Conservation (phyloP, 2,888 invertebrate genomes). For the Agrotis puta region DNA sequence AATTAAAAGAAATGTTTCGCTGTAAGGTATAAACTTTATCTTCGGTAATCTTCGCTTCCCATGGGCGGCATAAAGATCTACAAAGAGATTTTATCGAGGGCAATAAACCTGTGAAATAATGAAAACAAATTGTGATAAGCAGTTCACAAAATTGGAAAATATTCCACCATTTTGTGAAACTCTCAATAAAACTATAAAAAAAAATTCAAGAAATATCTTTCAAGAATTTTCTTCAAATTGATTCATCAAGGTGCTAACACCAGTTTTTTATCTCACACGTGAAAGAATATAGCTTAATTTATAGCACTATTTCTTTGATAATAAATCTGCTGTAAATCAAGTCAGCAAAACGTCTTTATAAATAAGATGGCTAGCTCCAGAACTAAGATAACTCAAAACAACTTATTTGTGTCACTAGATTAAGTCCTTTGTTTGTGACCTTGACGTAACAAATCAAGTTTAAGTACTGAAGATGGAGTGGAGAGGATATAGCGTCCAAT, state of each 20-base stretch:
- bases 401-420: conserved; percentile 55
- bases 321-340: conserved; percentile 14
- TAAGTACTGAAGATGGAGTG: conserved; percentile 24
- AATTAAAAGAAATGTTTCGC: conserved; percentile 45
- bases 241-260: neutral
- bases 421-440: conserved; percentile 30
- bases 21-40: conserved; percentile 30
- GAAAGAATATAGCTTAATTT: neutral
- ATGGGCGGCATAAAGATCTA: conserved; percentile 17
- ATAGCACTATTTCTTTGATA: neutral
- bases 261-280: neutral
- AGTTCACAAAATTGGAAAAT: neutral
- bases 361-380: conserved; percentile 31
- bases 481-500: conserved; percentile 14
- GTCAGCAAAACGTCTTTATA: conserved; percentile 18
- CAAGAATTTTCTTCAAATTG: too few relatives aligned
- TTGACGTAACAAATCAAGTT: conserved; percentile 31
- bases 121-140: conserved; percentile 10
- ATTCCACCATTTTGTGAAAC: neutral
- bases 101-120: conserved; percentile 10
- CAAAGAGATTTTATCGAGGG: conserved; percentile 11
- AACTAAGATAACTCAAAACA: conserved; percentile 51
- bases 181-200: too few relatives aligned
- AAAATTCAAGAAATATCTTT: too few relatives aligned
- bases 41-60: conserved; percentile 24